A percentile compares a stretch with the other conserved stretches of the same genome.
Evolutionary conservation across 2,113 vertebrate genomes (phyloP).

Genomic region (Otis tarda): DNA sequence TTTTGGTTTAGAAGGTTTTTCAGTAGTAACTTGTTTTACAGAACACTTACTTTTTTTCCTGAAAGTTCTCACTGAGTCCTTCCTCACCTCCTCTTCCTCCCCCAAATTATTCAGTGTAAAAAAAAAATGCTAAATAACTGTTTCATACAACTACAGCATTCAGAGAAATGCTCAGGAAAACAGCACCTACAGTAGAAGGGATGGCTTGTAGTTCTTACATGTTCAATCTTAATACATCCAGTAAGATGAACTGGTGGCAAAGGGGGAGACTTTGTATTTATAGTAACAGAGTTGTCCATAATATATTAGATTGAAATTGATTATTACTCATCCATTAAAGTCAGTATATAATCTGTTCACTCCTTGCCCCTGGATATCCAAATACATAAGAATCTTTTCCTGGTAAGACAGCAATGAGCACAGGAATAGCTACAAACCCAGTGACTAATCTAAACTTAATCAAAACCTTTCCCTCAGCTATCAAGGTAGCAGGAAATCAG

Average conservation of each 20-base stretch:
- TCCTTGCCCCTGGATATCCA: not conserved
- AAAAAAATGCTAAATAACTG: not conserved
- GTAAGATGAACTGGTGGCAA: not conserved
- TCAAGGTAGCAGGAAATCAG: not conserved
- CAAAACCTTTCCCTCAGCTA: not conserved
- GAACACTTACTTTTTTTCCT: not conserved
- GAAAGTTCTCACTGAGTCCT: not conserved
- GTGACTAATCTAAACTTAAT: conserved; percentile 7
- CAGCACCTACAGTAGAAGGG: not conserved
- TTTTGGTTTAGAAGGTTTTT: not conserved
- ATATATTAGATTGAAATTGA: not conserved
- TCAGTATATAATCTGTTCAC: not conserved
- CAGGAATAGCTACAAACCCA: not conserved
- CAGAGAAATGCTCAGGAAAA: not conserved
- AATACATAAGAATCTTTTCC: not conserved
- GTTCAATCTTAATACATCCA: not conserved
- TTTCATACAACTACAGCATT: not conserved
- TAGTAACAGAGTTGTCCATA: not conserved
- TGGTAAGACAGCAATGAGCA: not conserved
- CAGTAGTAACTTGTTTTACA: not conserved
- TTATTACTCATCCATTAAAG: not conserved
- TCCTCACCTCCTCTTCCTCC: not conserved
- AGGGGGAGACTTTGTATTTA: not conserved
- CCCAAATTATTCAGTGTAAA: not conserved
- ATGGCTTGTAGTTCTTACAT: not conserved